Conservation (phyloP, 2,888 invertebrate species). For the Lobophora halterata region DNA sequence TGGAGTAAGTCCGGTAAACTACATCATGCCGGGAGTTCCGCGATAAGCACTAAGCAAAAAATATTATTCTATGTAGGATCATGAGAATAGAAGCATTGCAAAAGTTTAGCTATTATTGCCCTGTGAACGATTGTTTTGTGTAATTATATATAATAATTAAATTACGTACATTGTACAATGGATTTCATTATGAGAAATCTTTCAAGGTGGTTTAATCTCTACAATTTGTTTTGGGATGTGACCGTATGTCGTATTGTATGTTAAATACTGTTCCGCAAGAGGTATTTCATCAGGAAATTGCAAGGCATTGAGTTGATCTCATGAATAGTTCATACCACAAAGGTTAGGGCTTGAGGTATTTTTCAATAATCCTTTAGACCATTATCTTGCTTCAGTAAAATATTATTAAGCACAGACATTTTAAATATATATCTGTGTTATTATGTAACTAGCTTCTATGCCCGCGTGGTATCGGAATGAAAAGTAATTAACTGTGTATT, state of each 20-base stretch:
- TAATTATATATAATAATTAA: conserved; percentile 31
- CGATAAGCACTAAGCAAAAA: too few relatives aligned
- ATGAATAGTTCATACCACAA: conserved; percentile 3
- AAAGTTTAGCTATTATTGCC: conserved; percentile 30
- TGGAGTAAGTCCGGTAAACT: too few relatives aligned
- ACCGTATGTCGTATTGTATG: conserved; percentile 26
- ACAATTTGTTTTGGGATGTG: conserved; percentile 15
- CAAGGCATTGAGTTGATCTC: conserved; percentile 10
- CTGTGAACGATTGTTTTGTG: conserved; percentile 37
- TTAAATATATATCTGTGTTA: too few relatives aligned
- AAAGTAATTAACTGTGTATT: too few relatives aligned
- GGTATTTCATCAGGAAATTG: conserved; percentile 20
- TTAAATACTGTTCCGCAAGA: conserved; percentile 22
- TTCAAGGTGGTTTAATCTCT: conserved; percentile 24
- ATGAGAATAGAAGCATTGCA: conserved; percentile 33
- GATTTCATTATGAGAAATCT: conserved; percentile 32
- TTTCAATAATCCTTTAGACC: too few relatives aligned
- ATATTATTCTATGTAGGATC: too few relatives aligned
- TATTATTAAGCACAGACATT: too few relatives aligned
- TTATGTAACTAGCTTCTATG: too few relatives aligned
- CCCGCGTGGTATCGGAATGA: too few relatives aligned
- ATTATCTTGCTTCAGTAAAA: too few relatives aligned
- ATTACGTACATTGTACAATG: too few relatives aligned
- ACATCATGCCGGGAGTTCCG: too few relatives aligned
- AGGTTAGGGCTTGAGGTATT: conserved; percentile 1